These are phyloP conservation scores for Corvus cornix DNA, from an alignment of 2,113 vertebrate species.

Conservation along the genomic window DNA sequence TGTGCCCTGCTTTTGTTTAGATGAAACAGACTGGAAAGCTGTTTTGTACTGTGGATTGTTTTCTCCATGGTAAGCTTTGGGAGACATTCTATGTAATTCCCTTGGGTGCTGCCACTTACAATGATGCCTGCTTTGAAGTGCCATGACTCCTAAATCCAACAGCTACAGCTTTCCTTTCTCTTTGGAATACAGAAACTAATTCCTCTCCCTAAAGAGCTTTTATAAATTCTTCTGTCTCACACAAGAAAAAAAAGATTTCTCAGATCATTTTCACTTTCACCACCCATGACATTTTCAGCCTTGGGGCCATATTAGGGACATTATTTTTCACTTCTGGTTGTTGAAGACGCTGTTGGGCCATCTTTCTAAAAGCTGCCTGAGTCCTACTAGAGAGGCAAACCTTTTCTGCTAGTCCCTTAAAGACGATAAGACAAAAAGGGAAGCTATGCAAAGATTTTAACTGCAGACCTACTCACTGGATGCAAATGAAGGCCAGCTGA, in stretches of 20 bases:
- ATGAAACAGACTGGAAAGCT: background rate
- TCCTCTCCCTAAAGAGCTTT: background rate
- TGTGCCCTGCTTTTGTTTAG: background rate
- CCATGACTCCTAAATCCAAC: background rate
- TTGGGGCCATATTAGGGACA: fast-evolving
- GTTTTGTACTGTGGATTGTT: background rate
- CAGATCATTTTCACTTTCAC: background rate
- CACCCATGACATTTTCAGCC: background rate
- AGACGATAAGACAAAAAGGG: background rate
- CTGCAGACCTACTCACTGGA: background rate
- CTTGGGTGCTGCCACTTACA: background rate
- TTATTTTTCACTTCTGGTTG: background rate
- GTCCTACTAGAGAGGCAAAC: background rate
- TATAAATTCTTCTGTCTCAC: background rate
- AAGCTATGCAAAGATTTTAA: background rate
- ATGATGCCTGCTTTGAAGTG: background rate
- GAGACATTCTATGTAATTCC: background rate
- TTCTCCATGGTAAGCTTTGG: background rate
- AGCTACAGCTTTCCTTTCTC: background rate
- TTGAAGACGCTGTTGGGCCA: background rate
- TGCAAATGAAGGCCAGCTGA: background rate
- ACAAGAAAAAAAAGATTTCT: background rate
- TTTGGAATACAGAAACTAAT: background rate
- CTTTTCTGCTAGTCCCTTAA: background rate
- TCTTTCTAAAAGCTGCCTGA: background rate